These are phyloP conservation scores for Rhinoptilus africanus DNA, from an alignment of 2,113 vertebrate genomes.

Conservation along the genomic window DNA sequence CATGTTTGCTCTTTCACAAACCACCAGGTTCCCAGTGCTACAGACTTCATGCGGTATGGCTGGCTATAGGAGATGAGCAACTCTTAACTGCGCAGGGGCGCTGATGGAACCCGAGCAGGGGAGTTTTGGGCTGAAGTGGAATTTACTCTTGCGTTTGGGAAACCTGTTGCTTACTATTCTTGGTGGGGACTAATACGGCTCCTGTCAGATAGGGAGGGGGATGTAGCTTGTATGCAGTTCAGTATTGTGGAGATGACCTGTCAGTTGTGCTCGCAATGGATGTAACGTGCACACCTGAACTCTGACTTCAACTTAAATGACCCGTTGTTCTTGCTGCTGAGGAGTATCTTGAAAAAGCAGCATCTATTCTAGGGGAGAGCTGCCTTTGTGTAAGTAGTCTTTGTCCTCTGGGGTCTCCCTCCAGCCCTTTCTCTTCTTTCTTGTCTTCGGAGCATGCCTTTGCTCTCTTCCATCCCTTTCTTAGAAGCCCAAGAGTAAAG, in stretches of 20 bases:
- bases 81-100: background rate
- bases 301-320: background rate
- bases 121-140: background rate
- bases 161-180: background rate
- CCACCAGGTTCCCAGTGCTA: background rate
- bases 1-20: background rate
- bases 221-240: background rate
- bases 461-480: background rate
- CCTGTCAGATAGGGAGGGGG: background rate
- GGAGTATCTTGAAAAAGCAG: background rate
- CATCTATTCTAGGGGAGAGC: background rate
- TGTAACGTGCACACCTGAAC: background rate
- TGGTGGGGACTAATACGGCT: background rate
- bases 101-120: background rate
- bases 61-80: background rate
- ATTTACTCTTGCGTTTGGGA: background rate
- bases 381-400: background rate
- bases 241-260: background rate
- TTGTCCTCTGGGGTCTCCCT: background rate
- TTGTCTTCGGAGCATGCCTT: background rate
- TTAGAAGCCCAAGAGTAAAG: background rate
- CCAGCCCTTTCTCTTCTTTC: background rate
- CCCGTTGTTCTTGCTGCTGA: background rate
- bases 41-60: fast-evolving
- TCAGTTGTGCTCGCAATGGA: background rate